Base-by-base conservation (phyloP, 2,113 vertebrate genomes). In the Tragelaphus imberbis region DNA sequence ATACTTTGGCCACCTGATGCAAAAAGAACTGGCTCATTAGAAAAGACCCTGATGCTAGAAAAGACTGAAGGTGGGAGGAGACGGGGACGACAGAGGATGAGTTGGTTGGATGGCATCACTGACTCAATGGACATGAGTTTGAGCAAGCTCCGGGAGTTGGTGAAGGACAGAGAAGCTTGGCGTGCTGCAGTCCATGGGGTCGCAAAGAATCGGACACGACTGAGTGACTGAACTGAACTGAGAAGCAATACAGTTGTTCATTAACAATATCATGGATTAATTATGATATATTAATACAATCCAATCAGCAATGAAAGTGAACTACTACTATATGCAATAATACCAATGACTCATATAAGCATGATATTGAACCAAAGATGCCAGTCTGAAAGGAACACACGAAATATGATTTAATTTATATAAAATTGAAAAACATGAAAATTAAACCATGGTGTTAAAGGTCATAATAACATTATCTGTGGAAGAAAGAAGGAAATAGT, bases 131-230 rank as follows among this genome's bases (percentile, higher is more conserved):
- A 36, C 17, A 36, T 10, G 19, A 36, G 19, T 71, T 71, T 36
- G 8, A 36, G 65, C 17, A 68, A 36, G 19, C n/a, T 71, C n/a
- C 0, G 0, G 65, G n/a, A 36, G n/a, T 36, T 71, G 10, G 19
- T 23, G 65, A 71, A 36, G n/a, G 9, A 21, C 9, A 36, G 19
- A n/a, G 65, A 71, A 71, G 5, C 65, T 71, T 71, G 65, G 8
- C 0, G 0, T 71, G 17, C n/a, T 71, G 65, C 65, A 36, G n/a
- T 71, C n/a, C n/a, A 36, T 21, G n/a, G n/a, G n/a, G 65, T 71
- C 4, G 0, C n/a, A 36, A 71, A 36, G 65, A 71, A 23, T 36
- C 0, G 0, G 5, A 36, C 17, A 71, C 0, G 2, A 71, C n/a
- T 71, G 65, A 71, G 65, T 36, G n/a, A 71, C n/a, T 36, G 65